phyloP scores from a whole-genome alignment of 53 echinoderm and acorn worm species.

The Holothuria leucospilota region DNA sequence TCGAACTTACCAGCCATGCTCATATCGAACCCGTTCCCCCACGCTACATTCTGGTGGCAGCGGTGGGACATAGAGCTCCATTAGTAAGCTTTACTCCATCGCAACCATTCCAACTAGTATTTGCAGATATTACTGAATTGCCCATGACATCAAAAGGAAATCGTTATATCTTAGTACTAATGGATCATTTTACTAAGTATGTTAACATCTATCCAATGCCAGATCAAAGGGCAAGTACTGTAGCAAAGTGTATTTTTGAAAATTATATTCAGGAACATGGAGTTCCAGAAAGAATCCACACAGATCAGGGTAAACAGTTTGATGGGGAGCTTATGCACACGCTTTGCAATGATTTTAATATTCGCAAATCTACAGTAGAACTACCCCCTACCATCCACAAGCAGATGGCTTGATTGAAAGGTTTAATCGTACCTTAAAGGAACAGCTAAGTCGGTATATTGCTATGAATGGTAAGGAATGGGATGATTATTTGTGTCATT shows the following conservation, averaged over 20 bases:
- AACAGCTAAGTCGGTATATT: conserved; percentile 45
- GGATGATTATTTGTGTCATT: conserved; percentile 26
- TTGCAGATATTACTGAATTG: conserved; percentile 8
- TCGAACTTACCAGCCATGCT: too few relatives aligned
- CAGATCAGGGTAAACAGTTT: conserved; percentile 55
- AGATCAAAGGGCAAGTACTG: conserved; percentile 43
- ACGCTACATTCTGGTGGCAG: too few relatives aligned
- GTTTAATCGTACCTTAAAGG: background rate
- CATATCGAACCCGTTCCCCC: too few relatives aligned
- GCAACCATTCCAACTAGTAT: conserved; percentile 34
- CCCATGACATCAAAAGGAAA: conserved; percentile 27
- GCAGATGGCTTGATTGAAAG: too few relatives aligned
- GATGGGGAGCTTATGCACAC: too few relatives aligned
- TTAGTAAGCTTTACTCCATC: conserved; percentile 20
- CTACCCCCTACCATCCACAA: conserved; percentile 9
- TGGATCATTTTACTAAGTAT: too few relatives aligned
- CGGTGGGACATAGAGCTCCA: too few relatives aligned
- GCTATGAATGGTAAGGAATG: too few relatives aligned
- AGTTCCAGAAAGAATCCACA: too few relatives aligned
- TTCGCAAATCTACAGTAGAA: too few relatives aligned
- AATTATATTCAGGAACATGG: conserved; percentile 36
- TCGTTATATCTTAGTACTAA: conserved; percentile 34
- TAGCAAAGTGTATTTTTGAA: too few relatives aligned
- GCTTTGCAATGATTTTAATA: conserved; percentile 18
- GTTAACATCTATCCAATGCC: conserved; percentile 52